These are phyloP conservation scores for Clanis bilineata DNA, from an alignment of 2,888 invertebrate species.

Conservation along the genomic window DNA sequence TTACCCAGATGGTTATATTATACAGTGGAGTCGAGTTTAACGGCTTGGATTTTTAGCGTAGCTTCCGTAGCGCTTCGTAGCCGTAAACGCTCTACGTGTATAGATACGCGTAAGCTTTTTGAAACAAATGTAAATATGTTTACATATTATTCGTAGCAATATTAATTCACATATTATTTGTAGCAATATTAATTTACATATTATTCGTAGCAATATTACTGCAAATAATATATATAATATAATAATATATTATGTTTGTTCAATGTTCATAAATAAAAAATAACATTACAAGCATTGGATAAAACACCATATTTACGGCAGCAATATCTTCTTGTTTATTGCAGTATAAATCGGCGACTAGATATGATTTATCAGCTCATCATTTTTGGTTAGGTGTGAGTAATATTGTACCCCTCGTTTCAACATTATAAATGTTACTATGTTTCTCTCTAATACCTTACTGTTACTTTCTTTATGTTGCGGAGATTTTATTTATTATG, in stretches of 20 bases:
- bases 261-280: constrained; percentile 4
- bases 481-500: neutral
- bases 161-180: too few species aligned
- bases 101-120: constrained; percentile 20
- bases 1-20: constrained; percentile 80
- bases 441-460: constrained; percentile 21
- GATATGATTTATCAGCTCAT: constrained; percentile 80
- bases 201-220: neutral
- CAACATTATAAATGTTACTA: constrained; percentile 59
- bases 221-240: too few species aligned
- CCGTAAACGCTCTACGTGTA: constrained; percentile 6
- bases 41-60: constrained; percentile 52
- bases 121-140: constrained; percentile 21
- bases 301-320: constrained; percentile 66
- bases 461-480: neutral
- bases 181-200: too few species aligned
- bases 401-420: constrained; percentile 68
- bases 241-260: constrained; percentile 14
- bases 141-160: too few species aligned
- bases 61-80: constrained; percentile 21
- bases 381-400: constrained; percentile 75
- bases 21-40: constrained; percentile 73
- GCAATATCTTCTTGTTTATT: constrained; percentile 71
- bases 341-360: constrained; percentile 76
- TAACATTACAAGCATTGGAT: constrained; percentile 37